Evolutionary conservation across 1,140 invertebrate genomes (phyloP).

Genomic region (Solen grandis): DNA sequence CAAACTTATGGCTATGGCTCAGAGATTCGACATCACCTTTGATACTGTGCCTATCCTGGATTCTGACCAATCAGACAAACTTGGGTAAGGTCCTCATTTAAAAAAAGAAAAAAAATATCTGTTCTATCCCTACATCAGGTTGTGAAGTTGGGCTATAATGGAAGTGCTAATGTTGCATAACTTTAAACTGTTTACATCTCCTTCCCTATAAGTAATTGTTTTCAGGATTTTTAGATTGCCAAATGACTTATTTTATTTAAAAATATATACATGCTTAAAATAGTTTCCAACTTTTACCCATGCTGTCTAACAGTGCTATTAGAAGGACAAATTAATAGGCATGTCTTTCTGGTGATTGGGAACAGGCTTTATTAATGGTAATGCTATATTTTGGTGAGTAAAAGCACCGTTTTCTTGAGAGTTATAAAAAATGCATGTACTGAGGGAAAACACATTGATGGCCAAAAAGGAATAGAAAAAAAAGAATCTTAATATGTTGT

Average conservation of each 20-base stretch:
- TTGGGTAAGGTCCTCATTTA: conserved; percentile 22
- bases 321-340: no score
- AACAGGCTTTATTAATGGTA: no score
- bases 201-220: neutral
- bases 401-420: no score
- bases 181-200: neutral
- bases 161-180: neutral
- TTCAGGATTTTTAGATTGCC: neutral
- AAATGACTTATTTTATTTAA: neutral
- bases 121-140: neutral
- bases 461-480: neutral
- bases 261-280: neutral
- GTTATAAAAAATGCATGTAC: neutral
- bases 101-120: neutral
- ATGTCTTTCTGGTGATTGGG: no score
- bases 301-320: no score
- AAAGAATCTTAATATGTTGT: neutral
- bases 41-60: conserved; percentile 45
- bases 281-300: no score
- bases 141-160: neutral
- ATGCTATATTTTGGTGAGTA: no score
- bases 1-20: conserved; percentile 50
- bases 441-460: neutral
- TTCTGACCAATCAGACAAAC: conserved; percentile 42
- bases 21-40: conserved; percentile 49